Percentiles rank a stretch among this genome's conserved stretches.
phyloP scores from a whole-genome alignment of 2,888 invertebrate genomes.

The Epicampocera succincta region DNA sequence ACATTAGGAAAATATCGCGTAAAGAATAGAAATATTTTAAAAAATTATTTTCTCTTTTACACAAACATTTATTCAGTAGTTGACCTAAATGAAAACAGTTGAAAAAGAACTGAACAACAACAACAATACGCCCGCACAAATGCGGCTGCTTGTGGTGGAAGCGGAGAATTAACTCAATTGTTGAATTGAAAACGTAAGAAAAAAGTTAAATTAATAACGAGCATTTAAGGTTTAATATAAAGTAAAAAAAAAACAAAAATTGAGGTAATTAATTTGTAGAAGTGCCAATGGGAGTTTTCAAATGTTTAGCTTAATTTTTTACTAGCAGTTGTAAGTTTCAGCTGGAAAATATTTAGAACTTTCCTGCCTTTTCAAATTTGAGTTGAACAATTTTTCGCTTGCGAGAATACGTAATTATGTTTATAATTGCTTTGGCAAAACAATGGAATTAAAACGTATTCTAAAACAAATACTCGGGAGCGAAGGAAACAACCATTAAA shows the following conservation, averaged over 20 bases:
- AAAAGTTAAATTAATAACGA: constrained; percentile 17
- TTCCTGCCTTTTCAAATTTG: constrained; percentile 10
- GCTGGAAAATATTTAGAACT: constrained; percentile 21
- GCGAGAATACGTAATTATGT: background rate
- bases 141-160: constrained; percentile 13
- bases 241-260: constrained; percentile 28
- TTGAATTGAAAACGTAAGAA: constrained; percentile 39
- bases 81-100: constrained; percentile 52
- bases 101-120: constrained; percentile 8
- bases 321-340: constrained; percentile 5
- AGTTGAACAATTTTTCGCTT: constrained; percentile 23
- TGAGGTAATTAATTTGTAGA: constrained; percentile 30
- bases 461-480: too few relatives aligned
- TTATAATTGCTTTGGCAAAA: background rate
- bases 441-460: background rate
- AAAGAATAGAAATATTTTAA: constrained; percentile 40
- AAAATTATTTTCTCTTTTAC: constrained; percentile 34
- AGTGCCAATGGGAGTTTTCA: constrained; percentile 23
- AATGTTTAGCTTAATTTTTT: constrained; percentile 30
- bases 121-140: background rate
- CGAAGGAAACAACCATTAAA: too few relatives aligned
- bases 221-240: constrained; percentile 39
- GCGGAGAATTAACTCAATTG: constrained; percentile 44
- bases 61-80: constrained; percentile 50
- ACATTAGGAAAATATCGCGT: constrained; percentile 37